Evolutionary conservation across 2,113 vertebrate species (phyloP).

Genomic region (Psilopogon haemacephalus): DNA sequence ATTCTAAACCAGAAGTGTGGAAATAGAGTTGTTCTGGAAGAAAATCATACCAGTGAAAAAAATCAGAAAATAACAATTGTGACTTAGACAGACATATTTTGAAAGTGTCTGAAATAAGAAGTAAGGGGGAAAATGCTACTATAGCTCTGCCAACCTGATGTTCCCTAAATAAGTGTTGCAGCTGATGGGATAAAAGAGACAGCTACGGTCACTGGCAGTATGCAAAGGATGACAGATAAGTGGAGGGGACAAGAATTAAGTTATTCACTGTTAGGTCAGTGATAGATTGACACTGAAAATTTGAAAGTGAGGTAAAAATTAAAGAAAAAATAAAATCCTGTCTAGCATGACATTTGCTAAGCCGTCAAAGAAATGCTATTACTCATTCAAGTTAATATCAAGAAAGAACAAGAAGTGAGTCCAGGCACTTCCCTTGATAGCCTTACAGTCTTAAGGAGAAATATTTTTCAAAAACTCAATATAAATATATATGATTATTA

Average conservation of each 20-base stretch:
- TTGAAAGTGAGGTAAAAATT: not conserved
- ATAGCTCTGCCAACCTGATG: not conserved
- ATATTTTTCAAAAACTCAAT: not conserved
- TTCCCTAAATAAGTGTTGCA: not conserved
- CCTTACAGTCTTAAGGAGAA: not conserved
- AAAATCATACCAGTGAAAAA: not conserved
- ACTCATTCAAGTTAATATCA: not conserved
- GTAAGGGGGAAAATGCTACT: not conserved
- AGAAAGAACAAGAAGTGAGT: not conserved
- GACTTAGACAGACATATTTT: not conserved
- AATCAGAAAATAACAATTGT: not conserved
- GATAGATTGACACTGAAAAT: not conserved
- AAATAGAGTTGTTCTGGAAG: not conserved
- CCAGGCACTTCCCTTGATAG: not conserved
- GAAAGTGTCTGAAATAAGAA: not conserved
- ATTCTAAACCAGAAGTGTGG: not conserved
- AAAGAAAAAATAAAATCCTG: not conserved
- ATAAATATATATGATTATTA: not conserved
- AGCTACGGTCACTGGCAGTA: not conserved
- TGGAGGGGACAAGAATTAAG: not conserved
- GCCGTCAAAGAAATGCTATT: not conserved
- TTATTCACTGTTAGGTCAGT: not conserved
- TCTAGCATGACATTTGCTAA: not conserved
- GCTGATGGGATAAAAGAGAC: not conserved
- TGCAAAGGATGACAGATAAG: not conserved